Evolutionary conservation across 2,888 invertebrate genomes (phyloP).

Genomic region (Tenthredo distinguenda): DNA sequence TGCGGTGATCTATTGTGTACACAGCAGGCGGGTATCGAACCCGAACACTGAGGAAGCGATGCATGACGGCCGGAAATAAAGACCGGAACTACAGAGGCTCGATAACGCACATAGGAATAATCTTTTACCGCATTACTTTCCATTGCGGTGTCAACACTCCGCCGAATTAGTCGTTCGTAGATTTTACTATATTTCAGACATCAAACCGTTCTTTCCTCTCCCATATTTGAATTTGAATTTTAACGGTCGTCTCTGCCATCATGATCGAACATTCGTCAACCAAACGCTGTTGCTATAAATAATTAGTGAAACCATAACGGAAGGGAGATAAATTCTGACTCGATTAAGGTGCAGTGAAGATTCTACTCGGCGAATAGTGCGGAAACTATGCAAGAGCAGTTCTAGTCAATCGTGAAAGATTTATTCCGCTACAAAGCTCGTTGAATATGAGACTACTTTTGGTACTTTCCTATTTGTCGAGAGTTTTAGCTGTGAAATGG

Average conservation of each 20-base stretch:
- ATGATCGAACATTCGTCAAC: not conserved
- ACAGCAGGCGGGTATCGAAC: conserved; percentile 59
- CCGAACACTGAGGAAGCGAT: conserved; percentile 56
- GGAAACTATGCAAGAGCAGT: not conserved
- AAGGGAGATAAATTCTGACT: not conserved
- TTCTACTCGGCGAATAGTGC: not conserved
- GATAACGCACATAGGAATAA: conserved; percentile 13
- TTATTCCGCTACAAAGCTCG: not conserved
- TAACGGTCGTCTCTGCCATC: not conserved
- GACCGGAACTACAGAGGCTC: conserved; percentile 69
- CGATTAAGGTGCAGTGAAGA: not conserved
- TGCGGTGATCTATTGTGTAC: conserved; percentile 40
- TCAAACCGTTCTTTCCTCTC: not conserved
- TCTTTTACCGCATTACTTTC: conserved; percentile 25
- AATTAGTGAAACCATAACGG: not conserved
- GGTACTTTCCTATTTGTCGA: conserved; percentile 3
- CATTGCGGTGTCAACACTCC: conserved; percentile 42
- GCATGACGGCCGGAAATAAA: conserved; percentile 69
- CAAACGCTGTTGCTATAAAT: not conserved
- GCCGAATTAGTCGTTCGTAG: not conserved
- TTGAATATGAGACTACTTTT: conserved; percentile 8
- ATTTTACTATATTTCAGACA: not conserved
- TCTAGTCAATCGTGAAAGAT: not conserved
- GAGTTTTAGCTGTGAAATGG: conserved; percentile 27
- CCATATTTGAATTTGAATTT: not conserved